phyloP scores from a whole-genome alignment of 2,888 invertebrate genomes.

The Diogma glabrata region DNA sequence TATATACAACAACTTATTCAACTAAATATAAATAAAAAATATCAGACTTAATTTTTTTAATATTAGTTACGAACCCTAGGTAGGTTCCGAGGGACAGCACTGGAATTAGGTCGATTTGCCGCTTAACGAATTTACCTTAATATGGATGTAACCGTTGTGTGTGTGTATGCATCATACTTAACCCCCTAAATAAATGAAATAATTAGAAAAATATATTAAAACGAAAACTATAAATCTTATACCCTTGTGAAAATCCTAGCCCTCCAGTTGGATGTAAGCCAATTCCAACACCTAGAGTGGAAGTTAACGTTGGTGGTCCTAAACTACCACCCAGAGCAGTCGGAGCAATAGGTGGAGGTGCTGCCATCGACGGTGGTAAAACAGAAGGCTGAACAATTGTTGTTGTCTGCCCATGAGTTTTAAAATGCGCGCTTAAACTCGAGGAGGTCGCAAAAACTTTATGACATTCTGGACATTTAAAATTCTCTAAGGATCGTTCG shows the following conservation, averaged over 20 bases:
- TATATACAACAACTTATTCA: too few species aligned
- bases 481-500: conserved; percentile 25
- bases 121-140: conserved; percentile 19
- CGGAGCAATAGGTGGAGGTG: conserved; percentile 20
- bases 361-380: conserved; percentile 11
- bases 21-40: too few species aligned
- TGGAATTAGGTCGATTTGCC: too few species aligned
- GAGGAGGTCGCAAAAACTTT: conserved; percentile 33
- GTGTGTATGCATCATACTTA: conserved; percentile 33
- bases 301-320: conserved; percentile 16
- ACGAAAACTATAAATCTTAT: neutral
- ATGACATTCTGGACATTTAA: conserved; percentile 36
- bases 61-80: too few species aligned
- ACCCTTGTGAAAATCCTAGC: conserved; percentile 23
- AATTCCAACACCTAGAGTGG: conserved; percentile 14
- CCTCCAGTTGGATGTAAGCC: conserved; percentile 25
- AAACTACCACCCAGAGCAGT: conserved; percentile 26
- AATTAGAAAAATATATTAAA: neutral
- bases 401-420: conserved; percentile 28
- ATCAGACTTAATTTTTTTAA: too few species aligned
- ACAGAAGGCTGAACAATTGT: conserved; percentile 12
- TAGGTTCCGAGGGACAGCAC: too few species aligned
- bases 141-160: conserved; percentile 32
- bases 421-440: conserved; percentile 32
- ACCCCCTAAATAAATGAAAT: conserved; percentile 18